Conservation (phyloP, 2,113 vertebrate genomes). For the Eolophus roseicapilla region DNA sequence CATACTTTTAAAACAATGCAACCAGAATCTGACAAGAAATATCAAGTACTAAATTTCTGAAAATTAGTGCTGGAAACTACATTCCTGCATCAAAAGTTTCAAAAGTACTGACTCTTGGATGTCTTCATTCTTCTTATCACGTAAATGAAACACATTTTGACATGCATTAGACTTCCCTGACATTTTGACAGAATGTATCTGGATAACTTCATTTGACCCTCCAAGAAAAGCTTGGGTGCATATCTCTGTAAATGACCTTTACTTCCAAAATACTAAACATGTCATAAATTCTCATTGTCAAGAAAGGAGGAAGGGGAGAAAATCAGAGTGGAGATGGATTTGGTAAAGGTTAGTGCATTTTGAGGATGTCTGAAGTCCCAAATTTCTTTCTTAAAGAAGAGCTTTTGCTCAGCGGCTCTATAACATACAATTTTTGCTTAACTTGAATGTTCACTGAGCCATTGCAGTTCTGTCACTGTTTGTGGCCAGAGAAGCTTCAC, state of each 20-base stretch:
- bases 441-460: neutral
- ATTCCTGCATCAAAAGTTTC: neutral
- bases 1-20: neutral
- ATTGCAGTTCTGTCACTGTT: neutral
- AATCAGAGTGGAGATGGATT: neutral
- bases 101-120: neutral
- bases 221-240: fast-evolving
- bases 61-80: neutral
- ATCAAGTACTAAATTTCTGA: neutral
- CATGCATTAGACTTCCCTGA: neutral
- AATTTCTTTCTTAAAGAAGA: neutral
- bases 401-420: neutral
- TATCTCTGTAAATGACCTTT: neutral
- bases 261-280: neutral
- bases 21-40: neutral
- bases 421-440: neutral
- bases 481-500: neutral
- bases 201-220: neutral
- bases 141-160: neutral
- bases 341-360: neutral
- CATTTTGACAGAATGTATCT: neutral
- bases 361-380: neutral
- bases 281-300: neutral
- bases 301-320: neutral
- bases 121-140: neutral